These are phyloP conservation scores for Saxidomus purpurata DNA, from an alignment of 1,140 invertebrate species.

Conservation along the genomic window DNA sequence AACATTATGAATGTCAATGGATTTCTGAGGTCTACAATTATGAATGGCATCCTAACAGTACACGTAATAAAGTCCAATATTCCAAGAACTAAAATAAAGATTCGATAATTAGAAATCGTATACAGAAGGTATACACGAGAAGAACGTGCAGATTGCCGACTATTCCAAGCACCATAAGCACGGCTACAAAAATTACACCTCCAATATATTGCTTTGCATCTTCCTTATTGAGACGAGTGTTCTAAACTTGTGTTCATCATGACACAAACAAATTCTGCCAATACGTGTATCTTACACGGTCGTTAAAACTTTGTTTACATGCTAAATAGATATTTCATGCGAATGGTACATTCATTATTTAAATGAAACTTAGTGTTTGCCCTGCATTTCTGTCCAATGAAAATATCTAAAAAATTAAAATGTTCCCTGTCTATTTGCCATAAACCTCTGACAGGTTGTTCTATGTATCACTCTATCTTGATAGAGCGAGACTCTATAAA, in stretches of 20 bases:
- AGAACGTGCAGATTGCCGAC: constrained; percentile 69
- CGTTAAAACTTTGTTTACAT: too few species aligned
- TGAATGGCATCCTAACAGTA: constrained; percentile 72
- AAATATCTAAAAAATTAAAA: too few species aligned
- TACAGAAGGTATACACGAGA: constrained; percentile 68
- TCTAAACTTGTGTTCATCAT: not conserved
- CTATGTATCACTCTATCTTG: too few species aligned
- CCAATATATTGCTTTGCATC: constrained; percentile 28
- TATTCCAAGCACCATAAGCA: constrained; percentile 68
- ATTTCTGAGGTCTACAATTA: constrained; percentile 72
- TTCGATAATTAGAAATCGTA: constrained; percentile 68
- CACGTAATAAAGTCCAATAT: constrained; percentile 73
- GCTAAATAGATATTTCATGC: too few species aligned
- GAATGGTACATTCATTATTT: too few species aligned
- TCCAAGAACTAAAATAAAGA: constrained; percentile 73
- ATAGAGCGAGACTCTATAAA: too few species aligned
- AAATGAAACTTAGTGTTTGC: too few species aligned
- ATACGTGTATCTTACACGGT: too few species aligned
- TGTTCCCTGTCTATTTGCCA: too few species aligned
- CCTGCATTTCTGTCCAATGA: too few species aligned
- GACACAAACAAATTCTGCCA: not conserved
- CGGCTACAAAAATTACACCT: constrained; percentile 60
- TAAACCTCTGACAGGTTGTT: too few species aligned
- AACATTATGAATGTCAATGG: constrained; percentile 67
- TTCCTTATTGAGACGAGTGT: not conserved